A percentile compares a stretch with the other conserved stretches of the same genome.
phyloP scores from a whole-genome alignment of 2,888 invertebrate genomes.

The Slavum lentiscoides region DNA sequence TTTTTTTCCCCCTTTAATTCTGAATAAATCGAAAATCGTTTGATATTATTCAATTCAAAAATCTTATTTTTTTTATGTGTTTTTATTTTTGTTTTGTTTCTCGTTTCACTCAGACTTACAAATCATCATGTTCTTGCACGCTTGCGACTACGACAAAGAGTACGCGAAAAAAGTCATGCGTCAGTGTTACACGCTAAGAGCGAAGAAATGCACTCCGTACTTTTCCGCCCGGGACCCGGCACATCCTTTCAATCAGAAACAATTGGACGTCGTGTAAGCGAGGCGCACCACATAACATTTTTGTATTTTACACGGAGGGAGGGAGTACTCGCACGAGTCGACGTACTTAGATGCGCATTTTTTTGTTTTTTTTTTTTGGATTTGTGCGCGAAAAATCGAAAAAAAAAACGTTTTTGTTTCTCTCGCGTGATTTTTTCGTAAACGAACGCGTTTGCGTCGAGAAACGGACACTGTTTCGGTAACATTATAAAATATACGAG shows the following conservation, averaged over 20 bases:
- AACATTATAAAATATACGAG: no score
- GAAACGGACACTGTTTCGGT: no score
- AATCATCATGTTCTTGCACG: conserved; percentile 56
- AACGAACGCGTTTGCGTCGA: no score
- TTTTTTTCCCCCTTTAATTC: no score
- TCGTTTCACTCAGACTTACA: conserved; percentile 55
- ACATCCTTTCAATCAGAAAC: conserved; percentile 54
- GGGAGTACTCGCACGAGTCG: no score
- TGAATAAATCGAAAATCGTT: background rate
- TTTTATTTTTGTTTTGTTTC: background rate
- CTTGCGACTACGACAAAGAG: conserved; percentile 56
- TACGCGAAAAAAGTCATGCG: conserved; percentile 56
- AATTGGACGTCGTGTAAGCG: conserved; percentile 55
- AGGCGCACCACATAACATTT: background rate
- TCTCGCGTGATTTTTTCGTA: no score
- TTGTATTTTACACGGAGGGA: background rate
- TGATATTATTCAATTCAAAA: background rate
- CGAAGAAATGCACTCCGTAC: conserved; percentile 55
- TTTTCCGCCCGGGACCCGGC: conserved; percentile 55
- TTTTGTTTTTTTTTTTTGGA: no score
- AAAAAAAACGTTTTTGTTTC: no score
- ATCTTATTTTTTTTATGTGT: no score
- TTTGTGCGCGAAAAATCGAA: no score
- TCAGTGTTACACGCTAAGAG: conserved; percentile 56
- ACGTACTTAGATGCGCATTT: no score